phyloP scores from a whole-genome alignment of 1,140 invertebrate genomes.

The Vanessa atalanta region DNA sequence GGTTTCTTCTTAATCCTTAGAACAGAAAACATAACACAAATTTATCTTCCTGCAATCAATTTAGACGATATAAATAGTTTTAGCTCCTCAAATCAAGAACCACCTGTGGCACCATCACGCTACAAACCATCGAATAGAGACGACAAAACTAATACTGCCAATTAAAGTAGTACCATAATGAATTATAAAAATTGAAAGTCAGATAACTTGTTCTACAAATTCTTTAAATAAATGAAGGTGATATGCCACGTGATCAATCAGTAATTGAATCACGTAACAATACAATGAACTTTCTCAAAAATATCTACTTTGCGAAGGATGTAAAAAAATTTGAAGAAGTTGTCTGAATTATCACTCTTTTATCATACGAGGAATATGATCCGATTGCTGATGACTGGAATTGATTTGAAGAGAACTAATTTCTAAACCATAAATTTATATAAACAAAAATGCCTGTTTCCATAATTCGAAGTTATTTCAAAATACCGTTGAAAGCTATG shows the following conservation, averaged over 20 bases:
- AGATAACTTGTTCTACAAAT: neutral
- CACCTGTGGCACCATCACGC: slow-evolving; percentile 33
- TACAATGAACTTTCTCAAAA: neutral
- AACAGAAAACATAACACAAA: slow-evolving; percentile 48
- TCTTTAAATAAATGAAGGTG: slow-evolving; percentile 20
- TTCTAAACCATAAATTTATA: slow-evolving; percentile 11
- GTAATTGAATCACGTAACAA: slow-evolving; percentile 47
- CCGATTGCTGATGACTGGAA: slow-evolving; percentile 53
- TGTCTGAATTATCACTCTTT: slow-evolving; percentile 18
- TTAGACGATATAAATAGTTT: slow-evolving; percentile 1
- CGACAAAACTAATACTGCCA: neutral
- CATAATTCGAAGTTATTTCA: slow-evolving; percentile 46
- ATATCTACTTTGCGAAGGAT: slow-evolving; percentile 6
- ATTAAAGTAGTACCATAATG: neutral
- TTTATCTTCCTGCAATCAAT: slow-evolving; percentile 36
- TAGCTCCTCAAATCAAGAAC: slow-evolving; percentile 34
- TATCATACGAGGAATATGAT: slow-evolving; percentile 34
- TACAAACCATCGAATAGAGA: neutral
- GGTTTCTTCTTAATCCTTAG: slow-evolving; percentile 41
- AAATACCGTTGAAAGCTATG: slow-evolving; percentile 15
- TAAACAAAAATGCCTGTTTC: slow-evolving; percentile 37
- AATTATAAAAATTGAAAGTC: neutral
- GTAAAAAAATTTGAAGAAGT: slow-evolving; percentile 24
- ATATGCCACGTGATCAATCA: slow-evolving; percentile 49
- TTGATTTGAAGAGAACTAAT: slow-evolving; percentile 44